phyloP scores from a whole-genome alignment of 2,888 invertebrate species.

The Mythimna impura region DNA sequence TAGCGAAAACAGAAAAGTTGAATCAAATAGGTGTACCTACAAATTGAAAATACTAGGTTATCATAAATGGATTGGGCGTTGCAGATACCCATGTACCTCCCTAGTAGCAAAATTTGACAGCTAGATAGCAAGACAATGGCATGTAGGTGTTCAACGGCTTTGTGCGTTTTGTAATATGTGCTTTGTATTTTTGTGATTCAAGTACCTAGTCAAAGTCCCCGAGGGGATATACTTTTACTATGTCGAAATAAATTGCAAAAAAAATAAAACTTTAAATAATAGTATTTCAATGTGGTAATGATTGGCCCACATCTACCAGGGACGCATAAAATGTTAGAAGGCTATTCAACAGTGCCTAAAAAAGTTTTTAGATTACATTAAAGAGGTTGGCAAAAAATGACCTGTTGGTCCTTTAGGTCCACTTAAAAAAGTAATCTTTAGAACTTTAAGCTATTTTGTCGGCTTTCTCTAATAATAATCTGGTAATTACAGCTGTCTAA shows the following conservation, averaged over 20 bases:
- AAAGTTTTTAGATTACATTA: neutral
- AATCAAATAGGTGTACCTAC: neutral
- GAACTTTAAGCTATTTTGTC: conserved; percentile 10
- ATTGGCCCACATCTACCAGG: conserved; percentile 4
- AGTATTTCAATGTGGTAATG: neutral
- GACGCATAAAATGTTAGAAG: conserved; percentile 4
- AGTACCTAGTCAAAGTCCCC: neutral
- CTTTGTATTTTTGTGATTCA: conserved; percentile 15
- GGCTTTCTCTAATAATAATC: conserved; percentile 47
- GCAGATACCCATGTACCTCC: neutral
- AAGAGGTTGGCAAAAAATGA: too few relatives aligned
- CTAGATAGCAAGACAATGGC: conserved; percentile 30
- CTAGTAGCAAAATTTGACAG: conserved; percentile 37
- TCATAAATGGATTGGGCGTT: conserved; percentile 28
- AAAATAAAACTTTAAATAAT: neutral
- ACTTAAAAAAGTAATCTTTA: neutral
- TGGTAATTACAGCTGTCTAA: conserved; percentile 42
- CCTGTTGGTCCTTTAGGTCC: neutral
- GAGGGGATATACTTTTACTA: neutral
- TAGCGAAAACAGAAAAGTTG: neutral
- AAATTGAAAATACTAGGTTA: conserved; percentile 7
- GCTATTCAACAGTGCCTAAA: neutral
- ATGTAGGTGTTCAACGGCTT: conserved; percentile 38
- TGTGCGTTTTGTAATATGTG: conserved; percentile 4
- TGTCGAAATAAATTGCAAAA: neutral